Evolutionary conservation across 2,113 vertebrate species (phyloP).

Genomic region (Rhombomys opimus): DNA sequence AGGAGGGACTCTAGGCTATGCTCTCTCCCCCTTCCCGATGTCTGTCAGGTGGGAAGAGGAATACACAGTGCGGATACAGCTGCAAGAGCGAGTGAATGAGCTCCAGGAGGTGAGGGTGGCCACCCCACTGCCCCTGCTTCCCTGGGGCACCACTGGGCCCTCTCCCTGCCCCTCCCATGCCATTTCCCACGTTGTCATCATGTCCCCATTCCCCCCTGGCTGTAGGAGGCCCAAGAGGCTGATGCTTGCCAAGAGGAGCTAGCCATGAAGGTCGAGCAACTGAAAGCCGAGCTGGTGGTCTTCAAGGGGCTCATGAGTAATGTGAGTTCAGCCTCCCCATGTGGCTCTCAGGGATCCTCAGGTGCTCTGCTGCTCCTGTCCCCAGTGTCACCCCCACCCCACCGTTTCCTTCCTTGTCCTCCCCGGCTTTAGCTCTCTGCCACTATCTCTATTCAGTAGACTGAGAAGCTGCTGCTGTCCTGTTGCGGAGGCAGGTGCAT

Average conservation of each 20-base stretch:
- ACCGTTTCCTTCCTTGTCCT: rapidly evolving
- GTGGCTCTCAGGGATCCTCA: neutral
- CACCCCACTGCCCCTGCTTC: neutral
- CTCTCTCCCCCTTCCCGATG: neutral
- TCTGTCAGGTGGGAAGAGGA: conserved; percentile 96
- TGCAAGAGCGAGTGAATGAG: conserved; percentile 93
- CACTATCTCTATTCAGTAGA: neutral
- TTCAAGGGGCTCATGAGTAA: conserved; percentile 99
- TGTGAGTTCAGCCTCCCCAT: conserved; percentile 87
- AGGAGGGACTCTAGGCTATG: neutral
- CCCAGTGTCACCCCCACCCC: rapidly evolving
- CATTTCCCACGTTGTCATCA: neutral
- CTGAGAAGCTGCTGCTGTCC: neutral
- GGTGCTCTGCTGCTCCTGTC: neutral
- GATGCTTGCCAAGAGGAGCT: conserved; percentile 97
- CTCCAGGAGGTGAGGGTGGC: conserved; percentile 93
- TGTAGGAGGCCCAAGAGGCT: conserved; percentile 95
- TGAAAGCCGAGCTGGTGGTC: conserved; percentile 97
- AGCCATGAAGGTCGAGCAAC: conserved; percentile 94
- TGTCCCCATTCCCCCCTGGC: rapidly evolving
- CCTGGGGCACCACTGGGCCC: rapidly evolving
- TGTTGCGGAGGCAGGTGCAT: neutral
- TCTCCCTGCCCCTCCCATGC: neutral
- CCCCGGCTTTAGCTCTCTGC: rapidly evolving
- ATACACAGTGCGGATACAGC: conserved; percentile 93